phyloP scores from a whole-genome alignment of 2,888 invertebrate species.

The Crematogaster levior region DNA sequence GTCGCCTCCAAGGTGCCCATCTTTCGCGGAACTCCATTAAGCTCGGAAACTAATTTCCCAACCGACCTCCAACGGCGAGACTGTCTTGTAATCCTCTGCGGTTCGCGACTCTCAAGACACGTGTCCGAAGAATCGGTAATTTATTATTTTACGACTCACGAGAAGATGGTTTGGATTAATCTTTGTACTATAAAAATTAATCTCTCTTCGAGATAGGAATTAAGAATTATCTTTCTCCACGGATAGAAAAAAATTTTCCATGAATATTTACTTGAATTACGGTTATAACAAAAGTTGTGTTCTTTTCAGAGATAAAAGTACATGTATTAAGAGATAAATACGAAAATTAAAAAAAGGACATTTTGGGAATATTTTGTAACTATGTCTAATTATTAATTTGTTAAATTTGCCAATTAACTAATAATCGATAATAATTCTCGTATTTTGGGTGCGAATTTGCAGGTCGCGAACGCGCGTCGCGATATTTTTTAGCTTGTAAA shows the following conservation, averaged over 20 bases:
- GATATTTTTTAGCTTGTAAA: neutral
- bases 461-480: neutral
- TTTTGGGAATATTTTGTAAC: neutral
- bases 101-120: constrained; percentile 40
- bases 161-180: constrained; percentile 18
- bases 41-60: constrained; percentile 77
- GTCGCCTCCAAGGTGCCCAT: constrained; percentile 51
- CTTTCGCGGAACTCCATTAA: constrained; percentile 80
- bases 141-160: constrained; percentile 38
- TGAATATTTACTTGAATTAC: neutral
- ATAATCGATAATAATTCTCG: neutral
- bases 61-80: constrained; percentile 47
- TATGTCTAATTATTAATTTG: neutral
- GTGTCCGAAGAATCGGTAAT: constrained; percentile 42
- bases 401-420: neutral
- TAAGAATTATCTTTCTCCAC: too few species aligned
- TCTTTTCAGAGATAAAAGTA: neutral
- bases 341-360: neutral
- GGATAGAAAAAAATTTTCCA: neutral
- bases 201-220: neutral
- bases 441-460: neutral
- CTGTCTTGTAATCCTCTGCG: constrained; percentile 60
- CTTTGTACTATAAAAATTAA: constrained; percentile 7
- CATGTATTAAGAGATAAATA: neutral
- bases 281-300: neutral